Evolutionary conservation across 2,888 invertebrate genomes (phyloP), one percentile per base, ranked within the genome.

Genomic region (Sminthurides aquaticus): DNA sequence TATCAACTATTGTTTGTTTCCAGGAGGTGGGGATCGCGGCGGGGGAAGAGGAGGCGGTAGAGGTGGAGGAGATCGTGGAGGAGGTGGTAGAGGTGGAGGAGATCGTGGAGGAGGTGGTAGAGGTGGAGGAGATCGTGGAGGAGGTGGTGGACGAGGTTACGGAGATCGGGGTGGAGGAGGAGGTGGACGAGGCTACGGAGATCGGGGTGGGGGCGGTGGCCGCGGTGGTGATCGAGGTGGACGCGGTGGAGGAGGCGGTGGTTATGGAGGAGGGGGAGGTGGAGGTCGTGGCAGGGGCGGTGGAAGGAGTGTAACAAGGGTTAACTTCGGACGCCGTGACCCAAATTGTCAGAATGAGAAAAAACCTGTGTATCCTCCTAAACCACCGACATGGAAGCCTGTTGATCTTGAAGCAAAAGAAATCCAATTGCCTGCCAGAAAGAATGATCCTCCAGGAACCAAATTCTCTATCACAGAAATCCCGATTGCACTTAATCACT

Each of bases 401-500:
- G 1, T 43, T n/a, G 64, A 64, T 20, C n/a, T 22, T 11, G 24
- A 62, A 27, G 54, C 52, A 15, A 24, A 52, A 2, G 54, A 22
- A 28, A 64, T 58, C 25, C 22, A 26, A 25, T 49, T 64, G 2
- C 64, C 64, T 1, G 1, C 24, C 11, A 20, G 64, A n/a, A 58
- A 54, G 25, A 22, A 2, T 1, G 59, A 64, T 22, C 24, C 5
- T 24, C 3, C 57, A 22, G 2, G 28, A 8, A 57, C 34, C 0
- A 11, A n/a, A 29, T 52, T 49, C 34, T 52, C 8, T 18, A 34
- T 11, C 1, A 15, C 2, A 15, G 29, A 58, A 29, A 28, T 54
- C 20, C 5, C 27, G 18, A 29, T 64, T 2, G 5, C 26, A 18
- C 25, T 64, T 11, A 64, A 64, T 55, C 64, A 64, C 43, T 64